These are phyloP conservation scores for Temnothorax curvispinosus DNA, from an alignment of 1,140 invertebrate species.

Conservation along the genomic window DNA sequence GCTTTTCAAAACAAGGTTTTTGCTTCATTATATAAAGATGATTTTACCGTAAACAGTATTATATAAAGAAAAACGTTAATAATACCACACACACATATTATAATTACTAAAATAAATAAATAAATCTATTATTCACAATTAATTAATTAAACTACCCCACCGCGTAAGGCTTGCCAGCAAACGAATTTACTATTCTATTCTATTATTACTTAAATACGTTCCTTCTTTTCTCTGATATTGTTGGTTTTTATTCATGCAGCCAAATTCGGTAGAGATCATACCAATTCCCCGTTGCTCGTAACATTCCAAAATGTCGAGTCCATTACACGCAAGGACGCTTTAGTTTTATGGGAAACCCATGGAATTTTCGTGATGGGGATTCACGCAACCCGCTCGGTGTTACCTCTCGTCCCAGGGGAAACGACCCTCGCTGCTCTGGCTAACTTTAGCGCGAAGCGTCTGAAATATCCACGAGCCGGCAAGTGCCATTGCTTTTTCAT, in stretches of 20 bases:
- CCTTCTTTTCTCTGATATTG: background rate
- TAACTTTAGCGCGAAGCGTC: slow-evolving; percentile 61
- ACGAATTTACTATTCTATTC: slow-evolving; percentile 5
- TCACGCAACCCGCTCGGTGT: slow-evolving; percentile 63
- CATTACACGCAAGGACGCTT: slow-evolving; percentile 68
- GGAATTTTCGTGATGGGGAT: slow-evolving; percentile 61
- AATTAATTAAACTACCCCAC: background rate
- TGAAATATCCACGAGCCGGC: slow-evolving; percentile 74
- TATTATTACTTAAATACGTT: background rate
- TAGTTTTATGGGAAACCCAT: slow-evolving; percentile 67
- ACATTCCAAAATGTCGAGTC: slow-evolving; percentile 63
- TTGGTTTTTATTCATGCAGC: slow-evolving; percentile 24
- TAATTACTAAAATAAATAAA: slow-evolving; percentile 3
- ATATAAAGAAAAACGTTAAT: slow-evolving; percentile 1
- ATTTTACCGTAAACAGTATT: background rate
- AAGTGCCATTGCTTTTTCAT: slow-evolving; percentile 68
- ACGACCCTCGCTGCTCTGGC: slow-evolving; percentile 43
- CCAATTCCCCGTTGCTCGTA: slow-evolving; percentile 50
- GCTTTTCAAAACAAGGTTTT: slow-evolving; percentile 1
- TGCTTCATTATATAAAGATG: background rate
- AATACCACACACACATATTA: background rate
- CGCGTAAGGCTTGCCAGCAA: background rate
- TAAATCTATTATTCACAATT: slow-evolving; percentile 2
- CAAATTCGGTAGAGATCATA: slow-evolving; percentile 58
- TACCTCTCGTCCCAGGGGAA: slow-evolving; percentile 64